Base-by-base conservation (phyloP, 2,888 invertebrate genomes). In the Anthophora plumipes region DNA sequence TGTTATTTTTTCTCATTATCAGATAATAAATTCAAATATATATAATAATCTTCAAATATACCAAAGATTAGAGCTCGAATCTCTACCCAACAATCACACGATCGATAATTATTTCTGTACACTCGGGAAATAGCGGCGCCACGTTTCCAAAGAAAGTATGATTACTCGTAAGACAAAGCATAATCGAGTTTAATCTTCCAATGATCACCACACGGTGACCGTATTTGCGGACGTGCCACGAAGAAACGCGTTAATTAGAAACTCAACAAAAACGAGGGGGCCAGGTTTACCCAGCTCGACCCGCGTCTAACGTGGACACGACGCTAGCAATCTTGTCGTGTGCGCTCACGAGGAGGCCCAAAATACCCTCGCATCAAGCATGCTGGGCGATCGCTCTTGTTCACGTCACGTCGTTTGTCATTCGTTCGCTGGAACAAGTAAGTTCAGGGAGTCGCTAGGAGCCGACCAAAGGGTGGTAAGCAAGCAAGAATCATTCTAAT, bases 331-430 rank as follows among this genome's bases (percentile, higher is more conserved):
- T 64, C 64, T 77, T 64, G 59, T 71, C 71, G 64, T 83, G 82
- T 80, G 78, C 73, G 73, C 78, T 57, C 78, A 68, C 54, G 63
- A 59, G 50, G 60, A 73, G 85, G 82, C 82, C 86, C 50, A 71
- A 87, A 88, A 88, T 89, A 89, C 80, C 76, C 80, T 61, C 46
- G 78, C 76, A 80, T 80, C 76, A 61, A 73, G 50, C 76, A 59
- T 68, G 60, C 50, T 43, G 59, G 77, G 63, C 81, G 84, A 89
- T 89, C 84, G 85, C 81, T 88, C 89, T 89, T 85, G 70, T 75
- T 80, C 77, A 74, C 80, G 81, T 80, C 81, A 77, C 79, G 66
- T 85, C 85, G 82, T 86, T 89, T 86, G 85, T 89, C 86, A 85
- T 85, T 88, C 86, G 84, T 85, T 85, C 82, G 43, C 67, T 54